phyloP scores from a whole-genome alignment of 2,888 invertebrate species.

The Sinopyrophorus schimmeli region DNA sequence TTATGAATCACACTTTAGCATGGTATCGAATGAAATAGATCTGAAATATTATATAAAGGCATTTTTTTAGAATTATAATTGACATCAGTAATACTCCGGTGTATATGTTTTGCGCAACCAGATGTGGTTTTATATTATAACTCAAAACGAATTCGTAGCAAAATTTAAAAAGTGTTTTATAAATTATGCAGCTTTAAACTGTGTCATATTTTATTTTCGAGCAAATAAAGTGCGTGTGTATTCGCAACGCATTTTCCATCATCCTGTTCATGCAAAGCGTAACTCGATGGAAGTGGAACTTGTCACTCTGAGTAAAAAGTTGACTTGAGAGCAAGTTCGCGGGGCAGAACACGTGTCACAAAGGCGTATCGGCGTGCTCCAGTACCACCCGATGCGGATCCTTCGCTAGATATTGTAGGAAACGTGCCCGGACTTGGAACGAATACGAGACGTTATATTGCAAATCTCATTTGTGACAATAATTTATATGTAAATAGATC shows the following conservation, averaged over 20 bases:
- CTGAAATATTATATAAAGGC: no score
- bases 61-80: no score
- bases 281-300: slow-evolving; percentile 43
- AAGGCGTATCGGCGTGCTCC: slow-evolving; percentile 43
- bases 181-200: slow-evolving; percentile 29
- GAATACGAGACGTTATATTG: slow-evolving; percentile 51
- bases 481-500: slow-evolving; percentile 56
- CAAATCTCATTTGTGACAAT: slow-evolving; percentile 56
- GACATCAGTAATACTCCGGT: no score
- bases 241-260: slow-evolving; percentile 43
- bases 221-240: slow-evolving; percentile 38
- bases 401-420: slow-evolving; percentile 48
- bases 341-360: slow-evolving; percentile 48
- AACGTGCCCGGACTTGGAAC: slow-evolving; percentile 47
- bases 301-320: slow-evolving; percentile 47
- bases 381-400: slow-evolving; percentile 37
- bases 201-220: slow-evolving; percentile 37
- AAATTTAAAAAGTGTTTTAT: slow-evolving; percentile 20
- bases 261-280: slow-evolving; percentile 44
- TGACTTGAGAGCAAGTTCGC: slow-evolving; percentile 47
- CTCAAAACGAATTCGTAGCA: no score
- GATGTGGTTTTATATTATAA: no score
- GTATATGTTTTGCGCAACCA: no score
- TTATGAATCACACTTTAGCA: no score
- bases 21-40: no score